Conservation (phyloP, 2,888 invertebrate species). For the Meiosimyza decipiens region DNA sequence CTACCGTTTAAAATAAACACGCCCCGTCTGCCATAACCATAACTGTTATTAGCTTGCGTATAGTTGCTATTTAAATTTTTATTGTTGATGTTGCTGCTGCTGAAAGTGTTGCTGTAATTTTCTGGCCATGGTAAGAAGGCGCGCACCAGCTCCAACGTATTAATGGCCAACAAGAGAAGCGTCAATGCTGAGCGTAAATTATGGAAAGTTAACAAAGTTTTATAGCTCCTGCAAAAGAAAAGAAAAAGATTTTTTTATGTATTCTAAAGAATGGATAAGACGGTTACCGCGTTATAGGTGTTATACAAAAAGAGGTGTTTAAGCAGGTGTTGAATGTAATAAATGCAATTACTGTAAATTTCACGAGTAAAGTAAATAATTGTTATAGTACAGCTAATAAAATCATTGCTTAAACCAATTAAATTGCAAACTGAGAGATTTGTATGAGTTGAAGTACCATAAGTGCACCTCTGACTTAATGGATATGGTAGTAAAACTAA, state of each 20-base stretch:
- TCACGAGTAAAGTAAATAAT: too few species aligned
- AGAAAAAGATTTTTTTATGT: constrained; percentile 1
- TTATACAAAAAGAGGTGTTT: too few species aligned
- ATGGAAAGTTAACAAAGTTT: constrained; percentile 63
- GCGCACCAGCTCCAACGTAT: constrained; percentile 61
- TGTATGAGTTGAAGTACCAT: too few species aligned
- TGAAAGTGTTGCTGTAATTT: constrained; percentile 14
- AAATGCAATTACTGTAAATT: too few species aligned
- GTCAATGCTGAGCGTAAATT: constrained; percentile 62
- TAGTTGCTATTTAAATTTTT: constrained; percentile 1
- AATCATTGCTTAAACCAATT: too few species aligned
- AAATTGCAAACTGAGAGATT: too few species aligned
- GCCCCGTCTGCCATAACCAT: constrained; percentile 16
- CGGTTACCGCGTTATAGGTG: too few species aligned
- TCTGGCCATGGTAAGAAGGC: constrained; percentile 56
- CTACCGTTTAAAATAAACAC: constrained; percentile 13
- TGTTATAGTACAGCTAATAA: too few species aligned
- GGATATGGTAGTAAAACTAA: too few species aligned
- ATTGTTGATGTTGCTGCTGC: constrained; percentile 36
- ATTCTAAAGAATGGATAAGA: neutral
- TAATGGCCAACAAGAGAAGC: constrained; percentile 59
- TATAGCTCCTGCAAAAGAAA: constrained; percentile 54
- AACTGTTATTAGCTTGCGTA: constrained; percentile 7
- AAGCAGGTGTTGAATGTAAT: too few species aligned
- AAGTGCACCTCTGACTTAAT: too few species aligned